Evolutionary conservation across 2,113 vertebrate genomes (phyloP).

Genomic region (Pedetes capensis): DNA sequence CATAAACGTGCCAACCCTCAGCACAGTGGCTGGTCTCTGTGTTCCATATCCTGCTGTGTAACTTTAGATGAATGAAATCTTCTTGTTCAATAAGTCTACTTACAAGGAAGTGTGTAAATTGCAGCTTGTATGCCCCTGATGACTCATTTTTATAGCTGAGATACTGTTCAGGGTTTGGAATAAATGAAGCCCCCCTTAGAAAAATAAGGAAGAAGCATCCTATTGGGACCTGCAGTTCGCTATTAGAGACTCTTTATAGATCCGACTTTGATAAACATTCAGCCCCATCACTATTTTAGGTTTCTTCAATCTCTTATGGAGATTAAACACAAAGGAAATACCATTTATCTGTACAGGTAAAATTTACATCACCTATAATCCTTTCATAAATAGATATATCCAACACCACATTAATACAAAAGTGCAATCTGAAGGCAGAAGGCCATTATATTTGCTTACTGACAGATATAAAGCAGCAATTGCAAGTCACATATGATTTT

Average conservation of each 20-base stretch:
- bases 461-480: constrained; percentile 73
- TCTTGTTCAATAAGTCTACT: constrained; percentile 49
- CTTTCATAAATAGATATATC: constrained; percentile 71
- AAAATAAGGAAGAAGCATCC: constrained; percentile 65
- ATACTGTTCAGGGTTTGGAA: constrained; percentile 54
- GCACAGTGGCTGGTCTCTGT: constrained; percentile 45
- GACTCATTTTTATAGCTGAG: constrained; percentile 73
- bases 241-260: constrained; percentile 40
- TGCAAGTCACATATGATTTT: constrained; percentile 80
- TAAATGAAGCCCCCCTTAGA: constrained; percentile 66
- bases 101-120: constrained; percentile 58
- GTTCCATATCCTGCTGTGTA: not conserved
- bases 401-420: constrained; percentile 66
- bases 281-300: constrained; percentile 53
- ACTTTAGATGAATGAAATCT: constrained; percentile 57
- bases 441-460: constrained; percentile 68
- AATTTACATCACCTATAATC: constrained; percentile 72
- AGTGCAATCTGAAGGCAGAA: constrained; percentile 53
- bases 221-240: constrained; percentile 55
- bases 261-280: constrained; percentile 49
- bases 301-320: constrained; percentile 55
- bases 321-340: constrained; percentile 80
- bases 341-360: constrained; percentile 79
- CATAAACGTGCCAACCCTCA: constrained; percentile 6
- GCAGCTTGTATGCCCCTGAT: constrained; percentile 67